Evolutionary conservation across 2,888 invertebrate species (phyloP).

Genomic region (Sipunculus nudus): DNA sequence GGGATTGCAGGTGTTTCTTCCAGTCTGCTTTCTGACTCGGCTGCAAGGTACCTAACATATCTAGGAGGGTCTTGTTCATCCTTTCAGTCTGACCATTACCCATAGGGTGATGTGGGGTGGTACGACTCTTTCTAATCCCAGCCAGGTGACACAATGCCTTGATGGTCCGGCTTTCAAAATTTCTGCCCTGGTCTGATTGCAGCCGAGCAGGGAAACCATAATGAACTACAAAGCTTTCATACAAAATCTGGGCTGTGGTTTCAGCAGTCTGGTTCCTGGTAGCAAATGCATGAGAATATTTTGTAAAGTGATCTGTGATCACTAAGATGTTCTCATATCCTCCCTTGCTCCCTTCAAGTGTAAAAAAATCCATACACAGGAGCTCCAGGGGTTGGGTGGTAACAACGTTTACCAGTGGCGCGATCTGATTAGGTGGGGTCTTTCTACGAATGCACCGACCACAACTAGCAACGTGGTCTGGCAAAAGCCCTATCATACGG

Average conservation of each 20-base stretch:
- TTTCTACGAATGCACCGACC: not conserved
- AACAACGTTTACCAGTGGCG: constrained; percentile 11
- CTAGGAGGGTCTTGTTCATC: constrained; percentile 38
- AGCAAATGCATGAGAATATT: constrained; percentile 27
- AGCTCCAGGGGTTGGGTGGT: constrained; percentile 25
- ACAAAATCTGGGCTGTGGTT: constrained; percentile 31
- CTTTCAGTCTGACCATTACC: constrained; percentile 39
- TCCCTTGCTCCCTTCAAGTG: constrained; percentile 20
- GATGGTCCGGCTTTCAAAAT: constrained; percentile 2
- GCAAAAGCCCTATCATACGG: not conserved
- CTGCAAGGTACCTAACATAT: constrained; percentile 30
- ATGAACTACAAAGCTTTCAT: constrained; percentile 26
- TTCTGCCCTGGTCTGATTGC: constrained; percentile 8
- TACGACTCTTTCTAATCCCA: constrained; percentile 4
- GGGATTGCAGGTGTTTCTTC: constrained; percentile 30
- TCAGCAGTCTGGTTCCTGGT: constrained; percentile 27
- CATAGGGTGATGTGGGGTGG: constrained; percentile 18
- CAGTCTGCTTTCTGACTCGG: constrained; percentile 30
- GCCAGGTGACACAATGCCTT: not conserved
- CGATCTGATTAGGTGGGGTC: not conserved
- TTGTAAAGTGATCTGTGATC: constrained; percentile 34
- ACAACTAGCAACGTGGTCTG: not conserved
- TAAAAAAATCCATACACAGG: constrained; percentile 28
- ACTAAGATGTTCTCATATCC: constrained; percentile 29
- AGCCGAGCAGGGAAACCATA: constrained; percentile 28